These are phyloP conservation scores for Abrostola tripartita DNA, from an alignment of 2,888 invertebrate genomes.

Conservation along the genomic window DNA sequence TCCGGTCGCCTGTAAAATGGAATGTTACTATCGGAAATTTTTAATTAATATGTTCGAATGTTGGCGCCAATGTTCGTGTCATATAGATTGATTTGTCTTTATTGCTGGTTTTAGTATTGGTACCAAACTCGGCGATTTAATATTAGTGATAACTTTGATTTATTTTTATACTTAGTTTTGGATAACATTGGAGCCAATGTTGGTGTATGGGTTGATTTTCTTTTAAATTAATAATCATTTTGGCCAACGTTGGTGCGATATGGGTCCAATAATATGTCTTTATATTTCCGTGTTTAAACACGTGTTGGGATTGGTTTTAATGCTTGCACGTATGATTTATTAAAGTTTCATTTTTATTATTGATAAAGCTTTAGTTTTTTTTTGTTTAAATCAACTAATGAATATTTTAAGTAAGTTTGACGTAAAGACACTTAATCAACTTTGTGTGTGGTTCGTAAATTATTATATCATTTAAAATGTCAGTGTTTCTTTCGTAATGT, in stretches of 20 bases:
- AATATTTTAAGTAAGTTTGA: background rate
- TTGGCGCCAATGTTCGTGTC: slow-evolving; percentile 32
- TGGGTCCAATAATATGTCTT: background rate
- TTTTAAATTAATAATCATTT: background rate
- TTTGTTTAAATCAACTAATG: background rate
- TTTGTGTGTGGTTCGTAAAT: slow-evolving; percentile 16
- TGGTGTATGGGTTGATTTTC: slow-evolving; percentile 3
- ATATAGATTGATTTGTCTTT: background rate
- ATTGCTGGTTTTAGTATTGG: background rate
- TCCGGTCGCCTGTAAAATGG: slow-evolving; percentile 44
- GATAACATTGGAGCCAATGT: too few relatives aligned
- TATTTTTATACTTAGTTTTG: too few relatives aligned
- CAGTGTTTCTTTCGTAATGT: slow-evolving; percentile 35
- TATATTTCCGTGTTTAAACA: slow-evolving; percentile 21
- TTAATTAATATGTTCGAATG: slow-evolving; percentile 30
- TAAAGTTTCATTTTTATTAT: slow-evolving; percentile 7
- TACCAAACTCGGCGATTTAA: too few relatives aligned
- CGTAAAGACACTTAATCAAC: slow-evolving; percentile 10
- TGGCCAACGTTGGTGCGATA: background rate
- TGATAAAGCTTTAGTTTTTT: background rate
- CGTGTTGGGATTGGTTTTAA: slow-evolving; percentile 4
- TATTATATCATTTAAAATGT: slow-evolving; percentile 40
- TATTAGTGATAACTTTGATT: too few relatives aligned
- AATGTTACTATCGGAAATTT: slow-evolving; percentile 36
- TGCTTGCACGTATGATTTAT: slow-evolving; percentile 7